Evolutionary conservation across 1,140 invertebrate genomes (phyloP).

Genomic region (Bombus confusus): DNA sequence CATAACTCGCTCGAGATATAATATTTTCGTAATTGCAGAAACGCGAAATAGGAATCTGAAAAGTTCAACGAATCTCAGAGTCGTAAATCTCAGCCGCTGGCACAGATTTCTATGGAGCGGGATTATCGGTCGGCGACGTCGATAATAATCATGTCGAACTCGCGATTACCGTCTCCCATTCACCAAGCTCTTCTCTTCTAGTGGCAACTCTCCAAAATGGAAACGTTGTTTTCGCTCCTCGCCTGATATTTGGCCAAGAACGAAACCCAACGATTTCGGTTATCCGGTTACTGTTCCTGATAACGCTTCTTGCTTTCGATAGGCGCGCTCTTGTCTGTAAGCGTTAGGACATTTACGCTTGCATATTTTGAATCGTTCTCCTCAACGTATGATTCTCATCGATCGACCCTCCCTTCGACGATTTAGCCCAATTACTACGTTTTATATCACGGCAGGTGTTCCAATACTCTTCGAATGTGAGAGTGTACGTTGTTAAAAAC

Average conservation of each 20-base stretch:
- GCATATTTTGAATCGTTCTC: no score
- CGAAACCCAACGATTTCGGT: not conserved
- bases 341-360: no score
- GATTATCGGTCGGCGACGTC: not conserved
- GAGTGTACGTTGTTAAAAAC: not conserved
- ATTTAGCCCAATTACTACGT: not conserved
- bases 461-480: no score
- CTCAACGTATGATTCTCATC: no score
- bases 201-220: not conserved
- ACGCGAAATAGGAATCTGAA: not conserved
- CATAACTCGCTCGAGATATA: not conserved
- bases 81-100: not conserved
- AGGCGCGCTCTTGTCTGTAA: no score
- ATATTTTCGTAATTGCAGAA: not conserved
- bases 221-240: not conserved
- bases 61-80: not conserved
- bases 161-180: not conserved
- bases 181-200: not conserved
- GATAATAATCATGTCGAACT: not conserved
- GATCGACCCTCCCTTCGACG: not conserved
- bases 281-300: not conserved
- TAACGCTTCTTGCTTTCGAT: not conserved
- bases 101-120: not conserved
- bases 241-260: not conserved
- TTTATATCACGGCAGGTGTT: not conserved